phyloP scores from a whole-genome alignment of 2,113 vertebrate species.

The Kryptolebias marmoratus region DNA sequence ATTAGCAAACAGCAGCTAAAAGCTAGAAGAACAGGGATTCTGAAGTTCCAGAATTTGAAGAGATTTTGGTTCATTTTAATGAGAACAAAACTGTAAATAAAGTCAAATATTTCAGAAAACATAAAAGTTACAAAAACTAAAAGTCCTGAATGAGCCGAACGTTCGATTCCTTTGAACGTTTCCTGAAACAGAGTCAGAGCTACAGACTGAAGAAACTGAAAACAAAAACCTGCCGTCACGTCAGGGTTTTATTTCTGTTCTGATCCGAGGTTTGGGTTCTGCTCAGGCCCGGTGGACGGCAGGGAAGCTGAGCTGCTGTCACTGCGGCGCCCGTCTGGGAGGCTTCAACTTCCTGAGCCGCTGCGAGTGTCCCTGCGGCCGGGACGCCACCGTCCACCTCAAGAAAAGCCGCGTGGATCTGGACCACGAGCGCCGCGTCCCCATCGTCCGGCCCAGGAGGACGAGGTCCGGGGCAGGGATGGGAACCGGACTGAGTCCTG shows the following conservation, averaged over 20 bases:
- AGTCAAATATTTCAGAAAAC: too few relatives aligned
- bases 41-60: too few relatives aligned
- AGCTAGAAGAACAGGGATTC: too few relatives aligned
- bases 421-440: slow-evolving; percentile 61
- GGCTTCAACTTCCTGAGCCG: slow-evolving; percentile 86
- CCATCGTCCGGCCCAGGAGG: slow-evolving; percentile 70
- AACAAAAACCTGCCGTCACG: too few relatives aligned
- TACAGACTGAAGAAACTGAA: too few relatives aligned
- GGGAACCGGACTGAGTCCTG: not conserved
- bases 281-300: slow-evolving; percentile 86
- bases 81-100: too few relatives aligned
- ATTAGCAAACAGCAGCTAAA: too few relatives aligned
- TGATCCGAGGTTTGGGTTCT: not conserved
- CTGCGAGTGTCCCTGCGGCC: slow-evolving; percentile 84
- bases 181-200: too few relatives aligned
- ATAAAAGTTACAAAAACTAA: too few relatives aligned
- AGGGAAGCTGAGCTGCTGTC: slow-evolving; percentile 87
- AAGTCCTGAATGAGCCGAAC: too few relatives aligned
- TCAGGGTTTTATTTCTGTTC: not conserved
- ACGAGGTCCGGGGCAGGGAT: slow-evolving; percentile 27
- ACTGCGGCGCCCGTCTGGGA: slow-evolving; percentile 85
- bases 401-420: slow-evolving; percentile 84
- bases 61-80: too few relatives aligned
- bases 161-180: too few relatives aligned
- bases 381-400: slow-evolving; percentile 80